Percentiles rank a stretch among this genome's conserved stretches.
phyloP scores from a whole-genome alignment of 2,888 invertebrate genomes.

The Phragmatobia fuliginosa region DNA sequence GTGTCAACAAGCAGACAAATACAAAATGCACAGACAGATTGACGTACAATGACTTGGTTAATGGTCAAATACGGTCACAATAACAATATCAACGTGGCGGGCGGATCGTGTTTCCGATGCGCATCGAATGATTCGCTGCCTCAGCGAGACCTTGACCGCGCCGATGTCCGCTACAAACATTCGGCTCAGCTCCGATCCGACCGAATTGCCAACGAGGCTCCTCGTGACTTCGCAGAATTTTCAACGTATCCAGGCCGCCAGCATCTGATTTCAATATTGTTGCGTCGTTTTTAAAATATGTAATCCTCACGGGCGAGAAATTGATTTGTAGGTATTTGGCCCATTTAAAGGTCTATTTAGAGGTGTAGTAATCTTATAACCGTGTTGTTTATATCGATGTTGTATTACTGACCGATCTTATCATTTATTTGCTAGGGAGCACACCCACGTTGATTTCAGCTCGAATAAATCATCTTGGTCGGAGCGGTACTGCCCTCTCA shows the following conservation, averaged over 20 bases:
- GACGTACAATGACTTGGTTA: constrained; percentile 29
- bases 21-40: constrained; percentile 10
- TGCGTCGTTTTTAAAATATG: constrained; percentile 50
- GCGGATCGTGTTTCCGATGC: constrained; percentile 69
- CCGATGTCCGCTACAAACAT: constrained; percentile 56
- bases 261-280: constrained; percentile 66
- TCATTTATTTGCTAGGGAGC: neutral
- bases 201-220: constrained; percentile 61
- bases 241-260: constrained; percentile 54
- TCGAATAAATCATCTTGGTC: too few species aligned
- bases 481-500: too few species aligned
- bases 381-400: neutral
- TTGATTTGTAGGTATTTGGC: constrained; percentile 2
- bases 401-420: neutral
- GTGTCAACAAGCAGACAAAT: neutral
- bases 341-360: neutral
- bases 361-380: neutral
- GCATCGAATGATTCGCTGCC: constrained; percentile 62
- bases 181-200: constrained; percentile 48
- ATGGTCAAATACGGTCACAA: constrained; percentile 57
- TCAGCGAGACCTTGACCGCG: constrained; percentile 80
- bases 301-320: constrained; percentile 1
- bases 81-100: constrained; percentile 48
- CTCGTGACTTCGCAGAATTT: constrained; percentile 70
- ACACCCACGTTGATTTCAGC: too few species aligned